Evolutionary conservation across 1,140 invertebrate genomes (phyloP).

Genomic region (Drosophila pseudoobscura): DNA sequence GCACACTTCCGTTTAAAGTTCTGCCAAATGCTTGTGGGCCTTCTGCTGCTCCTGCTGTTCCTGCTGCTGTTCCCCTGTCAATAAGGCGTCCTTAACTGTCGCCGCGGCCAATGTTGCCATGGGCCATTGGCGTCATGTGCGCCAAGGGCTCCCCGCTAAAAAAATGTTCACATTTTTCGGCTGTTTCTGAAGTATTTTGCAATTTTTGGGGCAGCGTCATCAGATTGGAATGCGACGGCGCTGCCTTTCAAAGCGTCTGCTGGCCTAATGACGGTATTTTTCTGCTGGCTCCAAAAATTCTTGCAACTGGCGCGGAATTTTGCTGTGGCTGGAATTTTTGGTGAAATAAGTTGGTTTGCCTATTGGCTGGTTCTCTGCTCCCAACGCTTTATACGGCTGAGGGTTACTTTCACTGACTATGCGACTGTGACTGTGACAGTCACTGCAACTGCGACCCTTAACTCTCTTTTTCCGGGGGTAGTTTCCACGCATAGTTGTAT

Average conservation of each 20-base stretch:
- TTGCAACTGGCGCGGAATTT: slow-evolving; percentile 40
- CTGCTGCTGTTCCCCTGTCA: slow-evolving; percentile 51
- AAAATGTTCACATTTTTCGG: slow-evolving; percentile 3
- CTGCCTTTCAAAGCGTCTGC: slow-evolving; percentile 59
- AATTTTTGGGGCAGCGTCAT: slow-evolving; percentile 53
- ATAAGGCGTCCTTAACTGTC: slow-evolving; percentile 64
- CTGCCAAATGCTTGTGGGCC: not conserved
- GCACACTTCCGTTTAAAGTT: slow-evolving; percentile 58
- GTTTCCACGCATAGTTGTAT: slow-evolving; percentile 59
- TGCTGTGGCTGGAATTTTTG: not conserved
- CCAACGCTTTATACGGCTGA: slow-evolving; percentile 70
- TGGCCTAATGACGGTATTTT: slow-evolving; percentile 81
- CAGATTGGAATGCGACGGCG: slow-evolving; percentile 60
- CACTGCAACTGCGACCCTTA: slow-evolving; percentile 39
- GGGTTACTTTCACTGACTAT: slow-evolving; percentile 80
- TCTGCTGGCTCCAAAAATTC: slow-evolving; percentile 72
- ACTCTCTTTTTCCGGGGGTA: slow-evolving; percentile 39
- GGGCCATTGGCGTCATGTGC: slow-evolving; percentile 46
- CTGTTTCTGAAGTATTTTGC: slow-evolving; percentile 5
- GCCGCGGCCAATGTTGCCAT: slow-evolving; percentile 76
- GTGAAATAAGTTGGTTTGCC: slow-evolving; percentile 31
- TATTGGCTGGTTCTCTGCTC: slow-evolving; percentile 65
- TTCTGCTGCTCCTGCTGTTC: slow-evolving; percentile 3
- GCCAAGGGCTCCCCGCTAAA: slow-evolving; percentile 35
- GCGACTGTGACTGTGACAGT: slow-evolving; percentile 22